A percentile compares a stretch with the other conserved stretches of the same genome.
Evolutionary conservation across 2,113 vertebrate genomes (phyloP).

Genomic region (Tragelaphus scriptus): DNA sequence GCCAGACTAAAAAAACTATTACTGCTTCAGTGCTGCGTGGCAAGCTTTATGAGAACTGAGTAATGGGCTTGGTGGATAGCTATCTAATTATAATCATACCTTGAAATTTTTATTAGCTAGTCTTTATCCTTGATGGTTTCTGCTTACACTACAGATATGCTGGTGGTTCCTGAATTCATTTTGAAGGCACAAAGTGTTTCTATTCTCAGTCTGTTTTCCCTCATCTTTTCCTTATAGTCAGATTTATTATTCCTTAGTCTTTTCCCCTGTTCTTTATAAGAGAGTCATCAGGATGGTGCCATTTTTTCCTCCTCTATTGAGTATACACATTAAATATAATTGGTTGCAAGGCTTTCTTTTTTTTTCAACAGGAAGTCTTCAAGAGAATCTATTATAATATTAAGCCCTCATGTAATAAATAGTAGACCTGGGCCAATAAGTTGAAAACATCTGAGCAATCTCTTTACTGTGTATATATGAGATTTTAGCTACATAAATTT

Average conservation of each 20-base stretch:
- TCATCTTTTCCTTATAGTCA: neutral
- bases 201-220: neutral
- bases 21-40: neutral
- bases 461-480: neutral
- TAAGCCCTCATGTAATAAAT: conserved; percentile 21
- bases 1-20: neutral
- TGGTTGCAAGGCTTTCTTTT: conserved; percentile 12
- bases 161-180: conserved; percentile 27
- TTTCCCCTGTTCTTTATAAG: neutral
- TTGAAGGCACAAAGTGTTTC: conserved; percentile 26
- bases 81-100: conserved; percentile 52
- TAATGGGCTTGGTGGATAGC: conserved; percentile 34
- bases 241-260: conserved; percentile 18
- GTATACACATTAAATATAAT: conserved; percentile 8
- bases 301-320: neutral
- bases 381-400: neutral
- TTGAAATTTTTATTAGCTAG: conserved; percentile 48
- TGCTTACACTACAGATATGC: conserved; percentile 1
- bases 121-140: conserved; percentile 13
- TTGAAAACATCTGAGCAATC: conserved; percentile 1
- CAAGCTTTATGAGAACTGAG: conserved; percentile 38
- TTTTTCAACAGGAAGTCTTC: conserved; percentile 25
- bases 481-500: conserved; percentile 39
- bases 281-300: conserved; percentile 7
- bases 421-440: neutral